Evolutionary conservation across 2,888 invertebrate genomes (phyloP).

Genomic region (Cantharis flavilabris): DNA sequence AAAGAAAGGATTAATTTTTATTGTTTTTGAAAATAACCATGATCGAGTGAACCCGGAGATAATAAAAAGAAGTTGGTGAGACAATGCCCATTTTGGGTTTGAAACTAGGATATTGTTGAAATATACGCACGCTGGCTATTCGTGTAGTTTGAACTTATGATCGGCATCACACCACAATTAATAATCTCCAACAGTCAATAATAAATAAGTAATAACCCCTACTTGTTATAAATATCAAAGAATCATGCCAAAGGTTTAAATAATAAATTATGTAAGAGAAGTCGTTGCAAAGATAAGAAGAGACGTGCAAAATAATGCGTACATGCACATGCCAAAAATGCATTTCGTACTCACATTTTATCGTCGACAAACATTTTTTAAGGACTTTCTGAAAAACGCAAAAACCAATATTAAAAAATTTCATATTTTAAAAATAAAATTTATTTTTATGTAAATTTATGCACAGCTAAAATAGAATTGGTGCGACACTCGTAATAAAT

Average conservation of each 20-base stretch:
- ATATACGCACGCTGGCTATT: slow-evolving; percentile 1
- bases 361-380: slow-evolving; percentile 41
- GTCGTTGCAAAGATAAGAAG: not conserved
- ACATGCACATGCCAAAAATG: slow-evolving; percentile 17
- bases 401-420: slow-evolving; percentile 7
- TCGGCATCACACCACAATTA: slow-evolving; percentile 21
- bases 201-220: not conserved
- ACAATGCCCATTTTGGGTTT: not conserved
- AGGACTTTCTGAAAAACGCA: slow-evolving; percentile 22
- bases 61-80: not conserved
- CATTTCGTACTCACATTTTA: slow-evolving; percentile 37
- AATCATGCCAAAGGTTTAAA: slow-evolving; percentile 9
- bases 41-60: not conserved
- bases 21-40: no score
- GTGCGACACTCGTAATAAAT: not conserved
- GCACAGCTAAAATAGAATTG: not conserved
- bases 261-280: not conserved
- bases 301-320: slow-evolving; percentile 3
- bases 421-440: not conserved
- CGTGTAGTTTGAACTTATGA: slow-evolving; percentile 19
- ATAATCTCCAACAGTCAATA: not conserved
- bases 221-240: not conserved
- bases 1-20: not conserved
- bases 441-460: not conserved
- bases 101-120: not conserved